A percentile compares a stretch with the other conserved stretches of the same genome.
Conservation (phyloP, 2,888 invertebrate genomes). For the Iselma pallidipennis region DNA sequence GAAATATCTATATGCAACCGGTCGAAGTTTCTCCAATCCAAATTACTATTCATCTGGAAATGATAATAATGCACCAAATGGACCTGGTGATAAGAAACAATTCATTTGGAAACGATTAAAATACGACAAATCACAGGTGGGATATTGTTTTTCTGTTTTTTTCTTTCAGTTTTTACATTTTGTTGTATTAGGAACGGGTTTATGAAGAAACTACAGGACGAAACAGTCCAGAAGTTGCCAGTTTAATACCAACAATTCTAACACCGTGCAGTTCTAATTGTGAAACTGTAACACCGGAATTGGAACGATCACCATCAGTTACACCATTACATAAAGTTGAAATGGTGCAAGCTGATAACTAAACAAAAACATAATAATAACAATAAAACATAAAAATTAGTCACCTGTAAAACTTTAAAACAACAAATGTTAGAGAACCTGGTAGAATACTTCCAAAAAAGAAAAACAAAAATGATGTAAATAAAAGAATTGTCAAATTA, state of each 20-base stretch:
- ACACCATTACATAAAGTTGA: slow-evolving; percentile 64
- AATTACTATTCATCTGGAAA: slow-evolving; percentile 67
- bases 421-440: slow-evolving; percentile 9
- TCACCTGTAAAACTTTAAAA: slow-evolving; percentile 17
- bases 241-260: slow-evolving; percentile 66
- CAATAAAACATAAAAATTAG: slow-evolving; percentile 6
- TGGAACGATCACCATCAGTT: slow-evolving; percentile 60
- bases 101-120: slow-evolving; percentile 76
- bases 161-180: too few relatives aligned
- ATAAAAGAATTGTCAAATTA: slow-evolving; percentile 46
- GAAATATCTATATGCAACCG: slow-evolving; percentile 61
- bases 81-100: slow-evolving; percentile 57
- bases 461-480: not conserved
- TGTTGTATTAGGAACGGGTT: slow-evolving; percentile 64
- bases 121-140: slow-evolving; percentile 77
- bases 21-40: slow-evolving; percentile 84
- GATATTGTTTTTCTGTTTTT: not conserved
- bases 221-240: slow-evolving; percentile 71
- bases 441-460: not conserved
- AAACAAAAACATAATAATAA: slow-evolving; percentile 7
- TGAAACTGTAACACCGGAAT: slow-evolving; percentile 57
- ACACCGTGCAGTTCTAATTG: slow-evolving; percentile 62
- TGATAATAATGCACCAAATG: slow-evolving; percentile 39
- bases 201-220: slow-evolving; percentile 56
- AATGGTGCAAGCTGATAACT: slow-evolving; percentile 19